These are phyloP conservation scores for Sphaeridia pumilis DNA, from an alignment of 2,888 invertebrate species.

Conservation along the genomic window DNA sequence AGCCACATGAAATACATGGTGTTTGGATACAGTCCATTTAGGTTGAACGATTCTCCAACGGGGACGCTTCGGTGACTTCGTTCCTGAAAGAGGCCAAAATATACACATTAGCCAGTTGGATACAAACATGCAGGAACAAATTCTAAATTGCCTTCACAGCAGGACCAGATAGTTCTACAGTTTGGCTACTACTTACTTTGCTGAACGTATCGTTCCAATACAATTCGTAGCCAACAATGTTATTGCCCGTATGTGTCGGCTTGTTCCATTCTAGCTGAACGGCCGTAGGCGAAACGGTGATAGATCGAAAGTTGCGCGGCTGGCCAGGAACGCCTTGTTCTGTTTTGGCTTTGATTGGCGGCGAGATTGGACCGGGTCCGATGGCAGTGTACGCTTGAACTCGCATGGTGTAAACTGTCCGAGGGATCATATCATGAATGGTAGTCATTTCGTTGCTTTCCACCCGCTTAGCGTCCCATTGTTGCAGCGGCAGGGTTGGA, in stretches of 20 bases:
- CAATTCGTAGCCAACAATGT: conserved; percentile 86
- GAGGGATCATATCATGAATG: conserved; percentile 78
- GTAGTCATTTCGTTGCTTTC: conserved; percentile 87
- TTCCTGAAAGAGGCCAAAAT: conserved; percentile 43
- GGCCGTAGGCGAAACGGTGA: conserved; percentile 77
- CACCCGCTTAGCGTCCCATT: conserved; percentile 88
- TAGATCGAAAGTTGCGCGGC: conserved; percentile 76
- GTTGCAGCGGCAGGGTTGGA: conserved; percentile 69
- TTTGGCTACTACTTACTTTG: conserved; percentile 43
- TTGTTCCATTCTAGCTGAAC: conserved; percentile 86
- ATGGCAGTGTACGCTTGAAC: conserved; percentile 89
- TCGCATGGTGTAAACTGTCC: conserved; percentile 85
- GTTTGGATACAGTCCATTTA: conserved; percentile 86
- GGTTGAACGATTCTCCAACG: conserved; percentile 69
- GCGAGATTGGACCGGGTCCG: conserved; percentile 87
- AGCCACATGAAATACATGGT: conserved; percentile 95
- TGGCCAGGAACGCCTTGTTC: conserved; percentile 95
- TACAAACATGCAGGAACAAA: too few relatives aligned
- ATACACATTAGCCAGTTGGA: conserved; percentile 1
- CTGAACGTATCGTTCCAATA: conserved; percentile 97
- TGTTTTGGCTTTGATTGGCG: conserved; percentile 95
- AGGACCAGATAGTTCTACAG: background rate
- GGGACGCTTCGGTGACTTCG: conserved; percentile 73
- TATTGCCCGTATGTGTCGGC: conserved; percentile 82
- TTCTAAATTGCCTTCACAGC: background rate